Evolutionary conservation across 2,888 invertebrate genomes (phyloP), one percentile per base, ranked within the genome.

Genomic region (Andrena hattorfiana): DNA sequence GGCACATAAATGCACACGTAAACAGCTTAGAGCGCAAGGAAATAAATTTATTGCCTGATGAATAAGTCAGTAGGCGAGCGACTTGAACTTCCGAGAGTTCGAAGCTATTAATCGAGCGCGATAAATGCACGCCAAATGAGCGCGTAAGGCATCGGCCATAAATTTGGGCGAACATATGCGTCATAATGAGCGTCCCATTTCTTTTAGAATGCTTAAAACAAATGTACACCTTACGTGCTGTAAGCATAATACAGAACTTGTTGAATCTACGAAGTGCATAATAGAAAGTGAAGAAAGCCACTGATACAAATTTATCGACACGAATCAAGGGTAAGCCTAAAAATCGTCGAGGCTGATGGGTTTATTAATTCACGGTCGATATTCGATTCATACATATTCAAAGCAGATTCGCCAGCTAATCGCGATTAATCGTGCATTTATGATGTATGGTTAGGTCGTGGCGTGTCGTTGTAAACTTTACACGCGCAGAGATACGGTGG

Each of bases 81-180:
- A 79, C 70, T 79, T 70, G 64, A 77, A 77, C 70, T 60, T 64
- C 64, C 23, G 49, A 54, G 49, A 49, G 49, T 16, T 49, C 13
- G 76, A 77, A 75, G 70, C 80, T 80, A 81, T 87, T 87, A 85
- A 87, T 87, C 84, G 87, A 73, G 54, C 32, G 70, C 30, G 60
- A 30, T 67, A 76, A 81, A 66, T 72, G 71, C 49, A 75, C n/a
- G 56, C 42, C 23, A 62, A 71, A 63, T 8, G 62, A 69, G 66
- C 51, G 42, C 59, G 67, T 54, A 71, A 56, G 75, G 62, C 26
- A 28, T 51, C 62, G 51, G 54, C 73, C 73, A 79, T 80, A 82
- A 81, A 77, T 87, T 84, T 26, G 35, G 2, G 49, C 49, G 78
- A 72, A 67, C 70, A 71, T 79, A 63, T 78, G 69, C 63, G 81